A percentile compares a stretch with the other conserved stretches of the same genome.
Evolutionary conservation across 2,888 invertebrate genomes (phyloP).

Genomic region (Phalera bucephala): DNA sequence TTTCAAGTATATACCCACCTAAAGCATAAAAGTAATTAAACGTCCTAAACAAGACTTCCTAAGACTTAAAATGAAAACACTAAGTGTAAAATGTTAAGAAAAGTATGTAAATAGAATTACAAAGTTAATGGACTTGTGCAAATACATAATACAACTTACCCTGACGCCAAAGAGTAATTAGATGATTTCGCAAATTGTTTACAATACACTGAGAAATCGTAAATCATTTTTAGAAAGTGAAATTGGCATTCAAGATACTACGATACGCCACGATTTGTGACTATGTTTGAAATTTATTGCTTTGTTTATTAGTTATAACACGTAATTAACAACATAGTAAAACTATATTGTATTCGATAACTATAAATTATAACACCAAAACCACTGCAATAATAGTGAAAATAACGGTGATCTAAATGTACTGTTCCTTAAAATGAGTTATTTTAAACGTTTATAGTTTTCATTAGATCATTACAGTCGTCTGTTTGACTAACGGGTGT

Average conservation of each 20-base stretch:
- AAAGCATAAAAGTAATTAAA: slow-evolving; percentile 11
- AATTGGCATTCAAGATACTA: slow-evolving; percentile 15
- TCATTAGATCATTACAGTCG: slow-evolving; percentile 8
- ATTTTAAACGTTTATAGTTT: background rate
- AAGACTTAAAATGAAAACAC: slow-evolving; percentile 12
- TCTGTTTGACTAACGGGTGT: slow-evolving; percentile 24
- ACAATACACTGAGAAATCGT: slow-evolving; percentile 15
- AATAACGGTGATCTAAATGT: slow-evolving; percentile 10
- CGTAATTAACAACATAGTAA: slow-evolving; percentile 16
- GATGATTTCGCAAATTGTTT: slow-evolving; percentile 27
- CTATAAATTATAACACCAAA: slow-evolving; percentile 13
- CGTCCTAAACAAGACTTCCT: slow-evolving; percentile 11
- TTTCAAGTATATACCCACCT: no score
- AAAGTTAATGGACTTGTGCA: slow-evolving; percentile 9
- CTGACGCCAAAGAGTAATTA: slow-evolving; percentile 16
- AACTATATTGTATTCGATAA: slow-evolving; percentile 3
- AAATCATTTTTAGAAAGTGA: slow-evolving; percentile 30
- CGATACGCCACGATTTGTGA: slow-evolving; percentile 10
- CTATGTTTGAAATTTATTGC: slow-evolving; percentile 14
- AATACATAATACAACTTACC: slow-evolving; percentile 9
- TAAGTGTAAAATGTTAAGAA: slow-evolving; percentile 5
- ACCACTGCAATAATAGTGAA: slow-evolving; percentile 4
- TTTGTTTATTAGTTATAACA: slow-evolving; percentile 4
- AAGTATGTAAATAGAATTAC: slow-evolving; percentile 8
- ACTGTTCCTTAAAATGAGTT: slow-evolving; percentile 2